Percentiles rank a stretch among this genome's conserved stretches.
Conservation (phyloP, 2,113 vertebrate genomes). For the Taurulus bubalis region DNA sequence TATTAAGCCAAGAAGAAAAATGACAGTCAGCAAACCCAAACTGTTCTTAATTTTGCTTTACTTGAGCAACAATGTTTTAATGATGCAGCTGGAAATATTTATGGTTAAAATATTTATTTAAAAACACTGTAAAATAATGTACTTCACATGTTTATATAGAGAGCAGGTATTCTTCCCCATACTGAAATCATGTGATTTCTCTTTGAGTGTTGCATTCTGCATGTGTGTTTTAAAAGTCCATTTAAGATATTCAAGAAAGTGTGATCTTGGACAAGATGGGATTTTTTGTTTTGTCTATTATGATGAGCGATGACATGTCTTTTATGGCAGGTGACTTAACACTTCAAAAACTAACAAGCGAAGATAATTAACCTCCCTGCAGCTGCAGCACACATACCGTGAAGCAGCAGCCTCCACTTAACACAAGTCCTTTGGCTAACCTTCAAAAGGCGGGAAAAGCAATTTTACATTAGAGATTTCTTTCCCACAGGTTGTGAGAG, state of each 20-base stretch:
- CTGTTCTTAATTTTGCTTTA: not conserved
- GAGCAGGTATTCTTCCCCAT: not conserved
- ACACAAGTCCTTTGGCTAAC: conserved; percentile 38
- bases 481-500: conserved; percentile 21
- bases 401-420: conserved; percentile 2
- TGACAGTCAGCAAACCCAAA: not conserved
- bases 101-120: conserved; percentile 73
- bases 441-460: conserved; percentile 47
- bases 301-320: not conserved
- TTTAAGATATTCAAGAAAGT: not conserved
- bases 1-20: not conserved
- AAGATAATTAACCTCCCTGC: conserved; percentile 6
- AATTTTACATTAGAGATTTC: conserved; percentile 45
- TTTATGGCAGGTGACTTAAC: not conserved
- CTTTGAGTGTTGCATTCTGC: not conserved
- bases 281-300: not conserved
- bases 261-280: not conserved
- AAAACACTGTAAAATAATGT: conserved; percentile 35
- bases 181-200: not conserved
- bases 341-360: conserved; percentile 3
- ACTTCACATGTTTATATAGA: conserved; percentile 20
- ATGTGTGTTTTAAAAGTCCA: not conserved
- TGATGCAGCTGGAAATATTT: not conserved
- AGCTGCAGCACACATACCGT: not conserved
- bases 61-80: not conserved